Evolutionary conservation across 2,113 vertebrate species (phyloP).

Genomic region (Phrynosoma platyrhinos): DNA sequence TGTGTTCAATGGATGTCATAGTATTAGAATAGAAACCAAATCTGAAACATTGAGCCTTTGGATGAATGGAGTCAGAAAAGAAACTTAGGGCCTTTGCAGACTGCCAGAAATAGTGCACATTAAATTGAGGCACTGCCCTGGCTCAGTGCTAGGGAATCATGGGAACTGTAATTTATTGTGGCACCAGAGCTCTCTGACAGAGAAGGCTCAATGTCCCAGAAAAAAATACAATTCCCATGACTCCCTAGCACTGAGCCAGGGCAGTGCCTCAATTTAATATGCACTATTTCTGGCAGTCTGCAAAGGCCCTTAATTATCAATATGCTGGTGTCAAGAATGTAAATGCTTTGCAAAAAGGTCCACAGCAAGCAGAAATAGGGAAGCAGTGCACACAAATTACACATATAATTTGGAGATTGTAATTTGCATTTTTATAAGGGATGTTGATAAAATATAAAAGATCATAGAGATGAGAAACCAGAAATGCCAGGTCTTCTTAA

Average conservation of each 20-base stretch:
- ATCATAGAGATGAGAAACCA: background rate
- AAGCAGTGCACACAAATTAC: background rate
- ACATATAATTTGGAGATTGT: background rate
- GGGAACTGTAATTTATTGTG: too few species aligned
- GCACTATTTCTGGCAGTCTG: too few species aligned
- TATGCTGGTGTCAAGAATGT: background rate
- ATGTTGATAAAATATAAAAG: background rate
- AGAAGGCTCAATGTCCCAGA: too few species aligned
- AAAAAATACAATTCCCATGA: too few species aligned
- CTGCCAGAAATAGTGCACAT: too few species aligned
- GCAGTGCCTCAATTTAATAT: too few species aligned
- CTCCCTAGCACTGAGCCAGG: too few species aligned
- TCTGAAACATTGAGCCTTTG: background rate
- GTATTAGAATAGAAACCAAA: background rate
- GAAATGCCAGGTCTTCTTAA: background rate
- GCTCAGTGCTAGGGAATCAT: too few species aligned
- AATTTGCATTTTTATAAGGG: slow-evolving; percentile 4
- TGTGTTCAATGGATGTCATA: background rate
- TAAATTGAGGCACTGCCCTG: too few species aligned
- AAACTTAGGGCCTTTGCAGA: too few species aligned
- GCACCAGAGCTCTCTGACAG: too few species aligned
- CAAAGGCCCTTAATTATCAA: background rate
- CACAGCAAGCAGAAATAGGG: background rate
- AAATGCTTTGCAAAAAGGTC: background rate
- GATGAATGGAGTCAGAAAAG: background rate